Evolutionary conservation across 2,888 invertebrate species (phyloP), one percentile per base, ranked within the genome.

Genomic region (Agonum fuliginosum): DNA sequence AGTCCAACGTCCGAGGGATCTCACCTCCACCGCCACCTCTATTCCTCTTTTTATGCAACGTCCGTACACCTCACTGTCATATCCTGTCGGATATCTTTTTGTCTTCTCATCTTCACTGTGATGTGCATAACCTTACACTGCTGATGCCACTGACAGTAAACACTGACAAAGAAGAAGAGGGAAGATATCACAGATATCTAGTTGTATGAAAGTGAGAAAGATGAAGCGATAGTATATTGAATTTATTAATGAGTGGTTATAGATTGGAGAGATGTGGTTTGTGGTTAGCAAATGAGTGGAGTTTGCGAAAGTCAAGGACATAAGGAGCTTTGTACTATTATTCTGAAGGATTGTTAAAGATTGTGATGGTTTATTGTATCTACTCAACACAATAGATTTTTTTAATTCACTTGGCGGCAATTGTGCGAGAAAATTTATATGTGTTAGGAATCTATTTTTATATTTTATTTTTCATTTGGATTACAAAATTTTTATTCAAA

Each of bases 11-110:
- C 62, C 74, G 62, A 65, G 58, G n/a, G 74, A 62, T 41, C 37
- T 62, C 43, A 74, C 12, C 27, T 30, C 14, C 17, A 17, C n/a
- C n/a, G n/a, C n/a, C n/a, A n/a, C n/a, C n/a, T n/a, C n/a, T n/a
- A n/a, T n/a, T n/a, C n/a, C n/a, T n/a, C n/a, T n/a, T 62, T 62
- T 67, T 46, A 75, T 75, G 58, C 75, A 46, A 20, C 17, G 14
- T 20, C 22, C 75, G 67, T 75, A 67, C 67, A 30, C 62, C 24
- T 41, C 37, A 65, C 62, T 75, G 37, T 73, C 30, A 75, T 58
- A 75, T 75, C 75, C 75, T 75, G 75, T 75, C 75, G 75, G 75
- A 67, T 67, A 75, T 67, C 24, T 75, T 67, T 75, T 75, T 75
- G 75, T 75, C 67, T 65, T 24, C 30, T 62, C 27, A 27, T 54